phyloP scores from a whole-genome alignment of 2,113 vertebrate species.

The Microcebus griseorufus region DNA sequence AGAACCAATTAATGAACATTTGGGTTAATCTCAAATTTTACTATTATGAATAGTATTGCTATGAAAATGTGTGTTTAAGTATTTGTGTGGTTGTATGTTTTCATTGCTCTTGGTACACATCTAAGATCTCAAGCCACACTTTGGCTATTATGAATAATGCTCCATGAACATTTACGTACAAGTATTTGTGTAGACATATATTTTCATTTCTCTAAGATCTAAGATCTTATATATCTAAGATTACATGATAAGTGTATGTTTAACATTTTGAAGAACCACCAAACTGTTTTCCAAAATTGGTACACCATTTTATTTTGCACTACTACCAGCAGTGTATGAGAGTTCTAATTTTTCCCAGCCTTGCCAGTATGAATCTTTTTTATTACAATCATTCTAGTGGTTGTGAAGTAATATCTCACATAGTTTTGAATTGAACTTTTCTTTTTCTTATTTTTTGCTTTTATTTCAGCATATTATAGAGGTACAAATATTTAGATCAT shows the following conservation, averaged over 20 bases:
- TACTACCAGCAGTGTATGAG: background rate
- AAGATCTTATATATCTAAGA: no score
- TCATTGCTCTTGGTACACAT: background rate
- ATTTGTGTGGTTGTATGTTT: background rate
- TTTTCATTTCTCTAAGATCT: no score
- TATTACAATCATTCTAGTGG: background rate
- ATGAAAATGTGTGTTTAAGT: background rate
- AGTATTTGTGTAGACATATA: no score
- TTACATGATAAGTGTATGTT: background rate
- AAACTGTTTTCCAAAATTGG: background rate
- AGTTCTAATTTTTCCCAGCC: background rate
- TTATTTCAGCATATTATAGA: no score
- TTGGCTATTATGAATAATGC: no score
- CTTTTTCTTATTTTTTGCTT: no score
- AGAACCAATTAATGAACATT: background rate
- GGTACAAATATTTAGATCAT: no score
- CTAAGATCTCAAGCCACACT: background rate
- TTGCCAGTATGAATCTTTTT: background rate
- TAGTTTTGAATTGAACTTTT: background rate
- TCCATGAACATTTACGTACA: no score
- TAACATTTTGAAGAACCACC: background rate
- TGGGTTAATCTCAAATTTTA: background rate
- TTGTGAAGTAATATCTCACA: background rate
- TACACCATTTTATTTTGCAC: background rate
- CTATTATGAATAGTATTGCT: background rate